A percentile compares a stretch with the other conserved stretches of the same genome.
Conservation (phyloP, 2,797 vertebrate species). For the Microctenopoma stevenorrisi region DNA sequence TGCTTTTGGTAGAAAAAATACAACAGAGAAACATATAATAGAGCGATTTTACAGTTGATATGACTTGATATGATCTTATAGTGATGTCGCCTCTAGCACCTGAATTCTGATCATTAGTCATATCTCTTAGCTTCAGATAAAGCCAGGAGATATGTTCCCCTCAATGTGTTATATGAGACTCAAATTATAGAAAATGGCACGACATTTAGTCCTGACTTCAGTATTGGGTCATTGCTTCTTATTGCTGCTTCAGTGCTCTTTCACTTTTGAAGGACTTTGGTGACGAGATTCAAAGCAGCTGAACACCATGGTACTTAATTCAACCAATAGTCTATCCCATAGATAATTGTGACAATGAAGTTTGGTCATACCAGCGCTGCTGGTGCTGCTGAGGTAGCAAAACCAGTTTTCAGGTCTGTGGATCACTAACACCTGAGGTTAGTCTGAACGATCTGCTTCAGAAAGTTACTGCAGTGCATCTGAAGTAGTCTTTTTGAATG, state of each 20-base stretch:
- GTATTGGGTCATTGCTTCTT: neutral
- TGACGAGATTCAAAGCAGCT: slow-evolving; percentile 1
- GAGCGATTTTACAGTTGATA: neutral
- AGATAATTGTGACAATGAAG: slow-evolving; percentile 34
- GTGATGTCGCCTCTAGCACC: neutral
- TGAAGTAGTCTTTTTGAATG: neutral
- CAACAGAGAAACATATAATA: neutral
- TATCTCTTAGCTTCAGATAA: neutral
- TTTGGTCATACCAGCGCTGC: no score
- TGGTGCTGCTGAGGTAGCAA: slow-evolving; percentile 12
- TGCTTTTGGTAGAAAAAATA: no score
- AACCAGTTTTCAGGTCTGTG: slow-evolving; percentile 50
- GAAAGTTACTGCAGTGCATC: slow-evolving; percentile 21
- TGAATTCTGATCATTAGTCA: slow-evolving; percentile 5
- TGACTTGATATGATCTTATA: neutral
- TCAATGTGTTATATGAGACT: neutral
- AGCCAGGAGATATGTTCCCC: neutral
- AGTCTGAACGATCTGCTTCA: slow-evolving; percentile 19
- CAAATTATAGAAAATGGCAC: neutral
- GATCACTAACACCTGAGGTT: slow-evolving; percentile 28
- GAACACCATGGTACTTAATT: neutral
- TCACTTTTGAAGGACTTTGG: neutral
- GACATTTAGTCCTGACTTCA: neutral
- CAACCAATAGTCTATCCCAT: slow-evolving; percentile 1
- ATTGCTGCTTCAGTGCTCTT: slow-evolving; percentile 6